Evolutionary conservation across 2,888 invertebrate species (phyloP).

Genomic region (Folsomia candida): DNA sequence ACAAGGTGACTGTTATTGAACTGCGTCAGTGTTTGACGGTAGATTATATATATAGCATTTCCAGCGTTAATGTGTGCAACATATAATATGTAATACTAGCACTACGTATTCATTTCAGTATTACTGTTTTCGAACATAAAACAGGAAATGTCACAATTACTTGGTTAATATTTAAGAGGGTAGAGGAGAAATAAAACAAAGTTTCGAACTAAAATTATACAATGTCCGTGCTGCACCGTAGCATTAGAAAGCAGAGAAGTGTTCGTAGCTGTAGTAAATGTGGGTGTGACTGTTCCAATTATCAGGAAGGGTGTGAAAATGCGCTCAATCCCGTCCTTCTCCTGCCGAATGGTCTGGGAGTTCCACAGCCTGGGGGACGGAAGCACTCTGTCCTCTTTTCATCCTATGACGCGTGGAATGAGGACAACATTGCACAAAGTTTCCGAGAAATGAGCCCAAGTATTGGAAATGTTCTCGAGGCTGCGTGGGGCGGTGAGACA

Average conservation of each 20-base stretch:
- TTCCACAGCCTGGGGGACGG: constrained; percentile 13
- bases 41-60: too few species aligned
- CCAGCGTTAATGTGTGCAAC: too few species aligned
- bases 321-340: constrained; percentile 26
- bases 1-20: too few species aligned
- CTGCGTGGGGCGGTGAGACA: constrained; percentile 41
- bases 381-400: constrained; percentile 44
- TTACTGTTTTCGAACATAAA: too few species aligned
- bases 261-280: not conserved
- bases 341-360: constrained; percentile 9
- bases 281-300: not conserved
- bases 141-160: too few species aligned
- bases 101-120: too few species aligned
- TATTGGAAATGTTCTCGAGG: constrained; percentile 39
- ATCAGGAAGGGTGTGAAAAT: constrained; percentile 31
- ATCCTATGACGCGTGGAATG: constrained; percentile 42
- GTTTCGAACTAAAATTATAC: too few species aligned
- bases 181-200: too few species aligned
- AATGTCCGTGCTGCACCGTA: not conserved
- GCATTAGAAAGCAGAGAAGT: not conserved
- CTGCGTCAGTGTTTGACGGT: too few species aligned
- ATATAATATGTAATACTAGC: too few species aligned
- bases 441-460: constrained; percentile 39
- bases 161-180: too few species aligned
- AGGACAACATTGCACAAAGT: constrained; percentile 35